Base-by-base conservation (phyloP, 2,888 invertebrate genomes). In the Cheilosia variabilis region DNA sequence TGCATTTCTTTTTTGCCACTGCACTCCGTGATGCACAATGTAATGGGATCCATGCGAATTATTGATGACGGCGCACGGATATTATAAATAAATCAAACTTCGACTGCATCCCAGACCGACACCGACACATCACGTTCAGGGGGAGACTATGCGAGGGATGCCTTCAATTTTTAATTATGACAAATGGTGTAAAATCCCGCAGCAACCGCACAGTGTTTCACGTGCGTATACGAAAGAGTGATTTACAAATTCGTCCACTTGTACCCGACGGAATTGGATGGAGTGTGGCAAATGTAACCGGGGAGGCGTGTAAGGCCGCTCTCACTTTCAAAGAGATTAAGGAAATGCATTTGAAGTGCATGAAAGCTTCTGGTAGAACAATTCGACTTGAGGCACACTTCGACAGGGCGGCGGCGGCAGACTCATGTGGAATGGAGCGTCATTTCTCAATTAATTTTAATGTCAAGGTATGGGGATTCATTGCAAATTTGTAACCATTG, bases 91-190 rank as follows among this genome's bases (percentile, higher is more conserved):
- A 86, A 80, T 86, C 80, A 86, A 71, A 65, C 55, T 80, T 80
- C 57, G 76, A 84, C 69, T 31, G 37, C 53, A 55, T 31, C 34
- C 24, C 47, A 58, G 22, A 57, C 47, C 15, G 43, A 55, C 2
- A 57, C 47, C 15, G 43, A 55, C 2, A 10, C 41, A 22, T 9
- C 22, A 22, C 31, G 6, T 7, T 9, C 7, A 9, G 27, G 52
- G 69, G 58, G 65, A 43, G 53, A 22, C 17, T 37, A 10, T 41
- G 17, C 66, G 72, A 34, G 65, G 47, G 52, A 69, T 79, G 52
- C 43, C 50, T 79, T 84, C 43, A 84, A 79, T 84, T 84, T 83
- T 84, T 73, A 84, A 84, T 79, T 80, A 84, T 84, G 75, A 84
- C 84, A 69, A 75, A 80, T 71, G 75, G 69, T 65, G 76, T 76